These are phyloP conservation scores for Molossus alvarezi DNA, from an alignment of 2,797 vertebrate genomes.

Conservation along the genomic window DNA sequence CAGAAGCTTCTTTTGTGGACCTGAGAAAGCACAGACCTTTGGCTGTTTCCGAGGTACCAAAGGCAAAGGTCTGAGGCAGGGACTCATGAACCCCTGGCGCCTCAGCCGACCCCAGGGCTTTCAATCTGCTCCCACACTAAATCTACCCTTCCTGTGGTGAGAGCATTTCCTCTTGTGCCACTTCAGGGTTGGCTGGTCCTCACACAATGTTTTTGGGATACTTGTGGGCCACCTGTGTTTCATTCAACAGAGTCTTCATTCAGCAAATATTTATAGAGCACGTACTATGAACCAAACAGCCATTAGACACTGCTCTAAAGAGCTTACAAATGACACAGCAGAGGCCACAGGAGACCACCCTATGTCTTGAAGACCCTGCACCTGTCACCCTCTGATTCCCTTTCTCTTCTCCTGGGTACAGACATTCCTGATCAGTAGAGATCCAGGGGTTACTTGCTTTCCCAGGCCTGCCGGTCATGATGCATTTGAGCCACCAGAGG, in stretches of 20 bases:
- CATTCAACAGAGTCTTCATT: background rate
- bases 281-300: background rate
- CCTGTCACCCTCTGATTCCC: background rate
- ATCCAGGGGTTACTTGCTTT: background rate
- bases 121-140: background rate
- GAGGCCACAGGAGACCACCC: background rate
- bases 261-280: background rate
- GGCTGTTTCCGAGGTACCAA: constrained; percentile 12
- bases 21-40: constrained; percentile 51
- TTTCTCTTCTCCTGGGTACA: background rate
- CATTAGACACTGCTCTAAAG: background rate
- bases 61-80: background rate
- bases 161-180: background rate
- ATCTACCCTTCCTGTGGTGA: background rate
- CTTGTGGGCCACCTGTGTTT: background rate
- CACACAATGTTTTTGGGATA: background rate
- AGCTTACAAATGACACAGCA: background rate
- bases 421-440: background rate
- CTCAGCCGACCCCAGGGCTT: background rate
- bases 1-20: constrained; percentile 35
- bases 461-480: constrained; percentile 30
- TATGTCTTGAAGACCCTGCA: background rate
- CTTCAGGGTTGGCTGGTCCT: background rate
- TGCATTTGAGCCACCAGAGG: constrained; percentile 77
- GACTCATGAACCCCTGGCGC: background rate